Evolutionary conservation across 2,888 invertebrate genomes (phyloP), one percentile per base, ranked within the genome.

Genomic region (Pterostichus niger): DNA sequence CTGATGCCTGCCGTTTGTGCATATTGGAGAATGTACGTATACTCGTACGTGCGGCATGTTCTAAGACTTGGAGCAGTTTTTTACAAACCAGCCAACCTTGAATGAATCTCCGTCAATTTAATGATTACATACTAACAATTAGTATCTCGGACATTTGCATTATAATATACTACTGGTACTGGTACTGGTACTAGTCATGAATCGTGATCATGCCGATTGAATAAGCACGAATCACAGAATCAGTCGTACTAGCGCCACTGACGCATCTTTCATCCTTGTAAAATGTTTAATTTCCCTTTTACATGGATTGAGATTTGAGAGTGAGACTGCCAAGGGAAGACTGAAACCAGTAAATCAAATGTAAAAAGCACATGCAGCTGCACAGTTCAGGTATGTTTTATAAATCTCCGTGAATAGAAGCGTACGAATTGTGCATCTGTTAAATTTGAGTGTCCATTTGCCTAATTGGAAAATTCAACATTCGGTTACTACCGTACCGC

Each of bases 391-490:
- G 73, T 75, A 82, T 73, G 59, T 82, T 82, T 64, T 81, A 46
- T 75, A 68, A 59, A 59, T 82, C 59, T 71, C 59, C 44, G 59
- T 81, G 73, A 75, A 82, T 54, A 75, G 82, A 46, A 54, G 59
- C 49, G 56, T 80, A 71, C 54, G 52, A 71, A 68, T 82, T 82
- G 82, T 82, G 85, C 87, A 87, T 87, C 88, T 88, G 88, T 87
- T 87, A 87, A 88, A 88, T 88, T 87, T 86, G 86, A 86, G 86
- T 88, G 87, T 89, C 89, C 90, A 90, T 89, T 90, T 89, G 87
- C 88, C 87, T 90, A 89, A 90, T 89, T 90, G 89, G 88, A 89
- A 89, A 88, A 89, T 90, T 89, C 86, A 88, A 88, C 88, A 88
- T 87, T 88, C 68, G 68, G 87, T 87, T 86, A 86, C 80, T 59